phyloP scores from a whole-genome alignment of 2,113 vertebrate species.

The Spermophilus dauricus region DNA sequence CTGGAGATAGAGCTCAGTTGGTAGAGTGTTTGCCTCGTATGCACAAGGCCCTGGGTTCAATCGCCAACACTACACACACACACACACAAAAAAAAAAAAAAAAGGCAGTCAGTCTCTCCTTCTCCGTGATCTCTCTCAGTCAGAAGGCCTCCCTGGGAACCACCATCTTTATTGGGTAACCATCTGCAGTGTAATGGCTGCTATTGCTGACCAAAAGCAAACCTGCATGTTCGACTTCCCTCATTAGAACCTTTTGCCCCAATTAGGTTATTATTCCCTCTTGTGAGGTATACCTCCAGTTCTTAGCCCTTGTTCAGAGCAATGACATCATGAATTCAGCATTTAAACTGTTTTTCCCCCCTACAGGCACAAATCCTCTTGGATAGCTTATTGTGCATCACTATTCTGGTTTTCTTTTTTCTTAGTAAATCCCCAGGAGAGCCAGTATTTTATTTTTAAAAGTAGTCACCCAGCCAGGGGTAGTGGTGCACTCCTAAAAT shows the following conservation, averaged over 20 bases:
- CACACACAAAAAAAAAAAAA: no score
- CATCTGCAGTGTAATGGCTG: not conserved
- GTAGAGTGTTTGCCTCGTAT: no score
- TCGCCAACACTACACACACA: no score
- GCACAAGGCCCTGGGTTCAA: no score
- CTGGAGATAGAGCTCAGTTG: no score
- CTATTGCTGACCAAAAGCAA: constrained; percentile 38
- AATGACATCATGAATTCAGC: not conserved
- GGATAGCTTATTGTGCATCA: not conserved
- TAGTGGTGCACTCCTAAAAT: no score
- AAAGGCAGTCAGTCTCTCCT: not conserved
- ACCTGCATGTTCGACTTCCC: not conserved
- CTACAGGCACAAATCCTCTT: not conserved
- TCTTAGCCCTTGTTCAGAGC: constrained; percentile 43
- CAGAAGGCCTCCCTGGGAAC: not conserved
- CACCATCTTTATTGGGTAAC: not conserved
- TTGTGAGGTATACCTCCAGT: not conserved
- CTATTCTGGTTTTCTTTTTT: constrained; percentile 27
- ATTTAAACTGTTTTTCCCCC: not conserved
- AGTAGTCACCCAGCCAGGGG: not conserved
- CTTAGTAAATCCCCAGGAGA: constrained; percentile 31
- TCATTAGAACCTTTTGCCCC: not conserved
- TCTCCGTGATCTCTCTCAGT: not conserved
- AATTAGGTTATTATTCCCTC: not conserved
- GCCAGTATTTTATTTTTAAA: constrained; percentile 46